These are phyloP conservation scores for Eupithecia exiguata DNA, from an alignment of 2,888 invertebrate genomes.

Conservation along the genomic window DNA sequence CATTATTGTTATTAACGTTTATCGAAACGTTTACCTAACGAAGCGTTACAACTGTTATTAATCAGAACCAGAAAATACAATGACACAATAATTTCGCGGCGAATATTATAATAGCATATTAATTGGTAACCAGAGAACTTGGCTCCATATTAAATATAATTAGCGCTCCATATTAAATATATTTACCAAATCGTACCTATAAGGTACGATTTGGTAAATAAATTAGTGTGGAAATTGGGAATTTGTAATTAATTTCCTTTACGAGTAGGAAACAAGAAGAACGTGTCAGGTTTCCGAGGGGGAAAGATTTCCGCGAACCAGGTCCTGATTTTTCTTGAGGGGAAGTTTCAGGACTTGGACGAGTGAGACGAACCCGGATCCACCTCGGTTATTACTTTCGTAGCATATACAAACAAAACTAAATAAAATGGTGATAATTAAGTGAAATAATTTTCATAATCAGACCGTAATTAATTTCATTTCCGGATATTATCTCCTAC, in stretches of 20 bases:
- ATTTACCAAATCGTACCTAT: slow-evolving; percentile 51
- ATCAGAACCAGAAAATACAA: slow-evolving; percentile 36
- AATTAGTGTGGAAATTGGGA: slow-evolving; percentile 36
- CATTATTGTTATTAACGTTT: neutral
- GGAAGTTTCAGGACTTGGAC: neutral
- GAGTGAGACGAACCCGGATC: too few relatives aligned
- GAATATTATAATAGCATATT: slow-evolving; percentile 45
- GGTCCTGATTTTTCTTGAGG: neutral
- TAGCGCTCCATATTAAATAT: slow-evolving; percentile 55
- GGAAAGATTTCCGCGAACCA: neutral
- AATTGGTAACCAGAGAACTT: slow-evolving; percentile 47
- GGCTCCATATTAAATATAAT: slow-evolving; percentile 57
- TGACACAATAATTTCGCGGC: slow-evolving; percentile 41
- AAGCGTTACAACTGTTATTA: slow-evolving; percentile 25
- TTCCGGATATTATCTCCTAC: too few relatives aligned
- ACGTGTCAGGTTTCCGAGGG: slow-evolving; percentile 4
- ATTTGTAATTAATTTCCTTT: slow-evolving; percentile 22
- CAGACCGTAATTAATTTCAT: too few relatives aligned
- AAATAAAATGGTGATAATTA: too few relatives aligned
- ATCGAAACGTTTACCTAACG: neutral
- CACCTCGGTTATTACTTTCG: neutral
- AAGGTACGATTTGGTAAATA: slow-evolving; percentile 40
- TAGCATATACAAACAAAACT: neutral
- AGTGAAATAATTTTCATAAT: too few relatives aligned
- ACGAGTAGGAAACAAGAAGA: neutral